Conservation (phyloP, 2,797 vertebrate genomes). For the Hemitrygon akajei region DNA sequence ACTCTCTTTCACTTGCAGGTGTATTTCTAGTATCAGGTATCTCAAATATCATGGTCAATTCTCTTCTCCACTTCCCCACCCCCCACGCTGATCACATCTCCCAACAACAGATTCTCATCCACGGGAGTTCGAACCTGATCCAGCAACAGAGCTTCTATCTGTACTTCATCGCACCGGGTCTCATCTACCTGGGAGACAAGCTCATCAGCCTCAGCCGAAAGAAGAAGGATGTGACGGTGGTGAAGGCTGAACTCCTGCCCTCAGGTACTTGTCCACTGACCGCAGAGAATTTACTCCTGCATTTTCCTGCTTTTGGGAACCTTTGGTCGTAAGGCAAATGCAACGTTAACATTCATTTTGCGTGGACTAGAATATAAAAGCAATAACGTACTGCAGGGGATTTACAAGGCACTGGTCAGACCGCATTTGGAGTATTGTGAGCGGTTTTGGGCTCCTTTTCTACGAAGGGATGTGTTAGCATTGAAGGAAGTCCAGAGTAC, state of each 20-base stretch:
- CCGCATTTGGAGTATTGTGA: no score
- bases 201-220: constrained; percentile 89
- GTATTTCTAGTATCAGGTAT: background rate
- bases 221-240: constrained; percentile 81
- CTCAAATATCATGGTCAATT: background rate
- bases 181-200: constrained; percentile 82
- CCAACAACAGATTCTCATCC: constrained; percentile 71
- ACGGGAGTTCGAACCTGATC: constrained; percentile 81
- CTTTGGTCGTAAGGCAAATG: no score
- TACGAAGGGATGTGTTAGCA: no score
- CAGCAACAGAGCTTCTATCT: constrained; percentile 84
- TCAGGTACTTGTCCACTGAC: constrained; percentile 66
- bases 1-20: background rate
- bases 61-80: background rate
- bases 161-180: constrained; percentile 78
- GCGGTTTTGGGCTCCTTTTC: no score
- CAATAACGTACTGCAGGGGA: no score
- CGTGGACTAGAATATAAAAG: no score
- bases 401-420: no score
- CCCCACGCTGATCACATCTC: no score
- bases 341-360: no score
- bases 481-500: no score
- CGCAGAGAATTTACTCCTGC: background rate
- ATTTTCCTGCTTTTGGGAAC: background rate
- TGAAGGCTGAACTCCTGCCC: constrained; percentile 80